Percentiles rank a stretch among this genome's conserved stretches.
Conservation (phyloP, 2,797 vertebrate genomes). For the Trematomus bernacchii region DNA sequence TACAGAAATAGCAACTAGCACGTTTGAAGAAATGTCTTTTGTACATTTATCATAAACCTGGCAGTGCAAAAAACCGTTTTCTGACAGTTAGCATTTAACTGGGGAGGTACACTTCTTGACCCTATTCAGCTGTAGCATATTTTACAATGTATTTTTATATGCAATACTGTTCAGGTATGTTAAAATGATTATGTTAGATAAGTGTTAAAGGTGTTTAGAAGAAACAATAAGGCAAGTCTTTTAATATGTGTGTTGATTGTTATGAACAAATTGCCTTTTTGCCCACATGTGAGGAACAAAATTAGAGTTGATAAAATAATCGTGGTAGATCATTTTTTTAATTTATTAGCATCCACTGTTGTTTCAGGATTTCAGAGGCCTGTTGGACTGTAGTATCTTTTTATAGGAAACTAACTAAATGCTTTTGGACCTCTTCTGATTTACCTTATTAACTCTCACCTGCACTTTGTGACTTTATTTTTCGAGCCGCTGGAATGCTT, state of each 20-base stretch:
- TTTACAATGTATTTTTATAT: no score
- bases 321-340: no score
- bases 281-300: background rate
- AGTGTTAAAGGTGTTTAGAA: background rate
- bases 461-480: slow-evolving; percentile 19
- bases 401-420: background rate
- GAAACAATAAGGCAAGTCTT: background rate
- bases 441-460: background rate
- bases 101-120: no score
- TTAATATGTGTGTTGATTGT: background rate
- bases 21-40: no score
- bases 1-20: no score
- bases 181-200: background rate
- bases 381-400: background rate
- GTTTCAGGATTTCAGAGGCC: slow-evolving; percentile 18
- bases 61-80: no score
- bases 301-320: background rate
- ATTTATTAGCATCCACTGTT: background rate
- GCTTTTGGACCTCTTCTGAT: background rate
- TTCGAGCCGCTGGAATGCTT: slow-evolving; percentile 9
- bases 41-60: no score
- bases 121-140: no score
- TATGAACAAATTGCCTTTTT: background rate
- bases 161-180: background rate
- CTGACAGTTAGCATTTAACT: no score